Base-by-base conservation (phyloP, 2,888 invertebrate genomes). In the Drosophila putrida region DNA sequence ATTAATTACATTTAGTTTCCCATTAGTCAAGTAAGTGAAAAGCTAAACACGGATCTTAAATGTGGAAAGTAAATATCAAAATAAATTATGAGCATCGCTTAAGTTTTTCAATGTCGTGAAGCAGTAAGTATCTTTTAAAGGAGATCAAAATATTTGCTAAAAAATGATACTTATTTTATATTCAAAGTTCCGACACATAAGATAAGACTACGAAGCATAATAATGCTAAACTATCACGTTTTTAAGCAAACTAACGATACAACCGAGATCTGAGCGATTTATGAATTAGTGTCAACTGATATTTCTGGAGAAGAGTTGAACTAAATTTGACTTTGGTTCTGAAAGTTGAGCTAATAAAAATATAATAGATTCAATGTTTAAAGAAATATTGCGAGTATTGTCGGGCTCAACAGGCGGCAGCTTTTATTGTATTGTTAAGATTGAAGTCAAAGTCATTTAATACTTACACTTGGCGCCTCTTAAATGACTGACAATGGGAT, bases 291-390 rank as follows among this genome's bases (percentile, higher is more conserved):
- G 35, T 9, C 35, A n/a, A 11, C 20, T 39, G 11, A 33, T 13
- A 9, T 15, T 15, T 47, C 27, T 27, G 15, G 13, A 20, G 28
- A 67, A 58, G 44, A 39, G 35, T 59, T 59, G 11, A 11, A 11
- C 20, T 11, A 20, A 31, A 27, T 41, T 28, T 33, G 11, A n/a
- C 4, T 25, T 35, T n/a, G 20, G 4, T 33, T 13, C 47, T 28
- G 25, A 20, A 10, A 53, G 28, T 13, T 38, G 4, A n/a, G 28
- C 8, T n/a, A 9, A 49, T 28, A 58, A 64, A 38, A 44, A 2
- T 28, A 78, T 62, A 85, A 71, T 49, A 27, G 47, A 44, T 13
- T 36, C 31, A 27, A 69, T 57, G 57, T 60, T 75, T 27, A 13
- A 6, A 8, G n/a, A 28, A 13, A 43, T 57, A 20, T 20, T 5